Base-by-base conservation (phyloP, 2,888 invertebrate species). In the Parelbella ahira region DNA sequence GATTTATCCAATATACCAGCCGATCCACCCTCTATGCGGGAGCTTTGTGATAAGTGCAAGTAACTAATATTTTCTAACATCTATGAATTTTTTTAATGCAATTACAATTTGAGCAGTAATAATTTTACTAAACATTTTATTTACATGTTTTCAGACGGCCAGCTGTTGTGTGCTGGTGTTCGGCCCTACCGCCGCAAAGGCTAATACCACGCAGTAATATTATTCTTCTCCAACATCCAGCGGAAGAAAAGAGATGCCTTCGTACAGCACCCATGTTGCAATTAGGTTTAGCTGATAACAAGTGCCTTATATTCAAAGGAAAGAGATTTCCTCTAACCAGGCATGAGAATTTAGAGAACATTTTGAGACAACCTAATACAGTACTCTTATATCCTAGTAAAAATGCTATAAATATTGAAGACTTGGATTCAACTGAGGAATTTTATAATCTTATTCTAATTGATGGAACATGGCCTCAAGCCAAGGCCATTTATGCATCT, bases 391-490 rank as follows among this genome's bases (percentile, higher is more conserved):
- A 95, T 78, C 97, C 96, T 15, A 94, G 95, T 53, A 89, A 91
- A 65, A 83, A 90, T 52, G 93, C 97, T 1, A 81, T 93, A 34
- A 91, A 93, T 62, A 89, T 96, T 48, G 89, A 89, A 57, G 77
- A 78, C 37, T 53, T 87, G 23, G 64, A 77, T 43, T 78, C 81
- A 54, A 77, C 82, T 37, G 58, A 63, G 50, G 79, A 75, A 25
- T 89, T 88, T 4, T 95, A 93, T 65, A 97, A 95, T 70, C 84
- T 97, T 37, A 88, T 97, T 27, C 80, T 97, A 24, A 90, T 98
- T 49, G 97, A 98, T 87, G 97, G 98, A 2, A 98, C 98, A 4
- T 98, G 97, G 97, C 94, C 96, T 0, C 97, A 98, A 77, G 97
- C 97, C 1, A 96, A 96, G 75, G 94, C 96, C 5, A 96, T 97